These are phyloP conservation scores for Eugnorisma glareosa DNA, from an alignment of 2,888 invertebrate species.

Conservation along the genomic window DNA sequence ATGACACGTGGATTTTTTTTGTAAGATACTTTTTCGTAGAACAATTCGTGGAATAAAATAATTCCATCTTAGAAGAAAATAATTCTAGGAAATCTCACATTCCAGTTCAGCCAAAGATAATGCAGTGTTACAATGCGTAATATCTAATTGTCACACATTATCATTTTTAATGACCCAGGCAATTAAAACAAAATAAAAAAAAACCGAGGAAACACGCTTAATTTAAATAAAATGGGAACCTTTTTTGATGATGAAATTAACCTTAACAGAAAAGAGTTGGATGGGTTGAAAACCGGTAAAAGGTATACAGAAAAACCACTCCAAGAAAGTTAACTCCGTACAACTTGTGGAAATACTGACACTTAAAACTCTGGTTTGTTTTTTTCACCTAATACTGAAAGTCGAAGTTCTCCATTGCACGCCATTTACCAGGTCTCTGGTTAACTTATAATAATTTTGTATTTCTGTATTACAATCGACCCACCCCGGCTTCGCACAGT, in stretches of 20 bases:
- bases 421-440: no score
- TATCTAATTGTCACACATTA: slow-evolving; percentile 18
- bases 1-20: background rate
- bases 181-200: slow-evolving; percentile 53
- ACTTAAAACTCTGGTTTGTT: no score
- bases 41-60: background rate
- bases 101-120: background rate
- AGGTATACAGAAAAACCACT: slow-evolving; percentile 31
- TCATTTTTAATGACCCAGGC: slow-evolving; percentile 21
- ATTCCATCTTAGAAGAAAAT: background rate
- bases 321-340: background rate
- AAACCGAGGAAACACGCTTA: slow-evolving; percentile 54
- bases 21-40: background rate
- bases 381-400: no score
- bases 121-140: background rate
- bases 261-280: slow-evolving; percentile 65
- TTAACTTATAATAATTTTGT: no score
- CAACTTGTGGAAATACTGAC: no score
- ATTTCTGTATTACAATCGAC: no score
- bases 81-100: background rate
- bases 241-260: slow-evolving; percentile 75
- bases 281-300: slow-evolving; percentile 65
- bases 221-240: slow-evolving; percentile 66
- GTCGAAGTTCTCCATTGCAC: no score
- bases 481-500: no score